Conservation (phyloP, 2,888 invertebrate genomes). For the Strigamia maritima region DNA sequence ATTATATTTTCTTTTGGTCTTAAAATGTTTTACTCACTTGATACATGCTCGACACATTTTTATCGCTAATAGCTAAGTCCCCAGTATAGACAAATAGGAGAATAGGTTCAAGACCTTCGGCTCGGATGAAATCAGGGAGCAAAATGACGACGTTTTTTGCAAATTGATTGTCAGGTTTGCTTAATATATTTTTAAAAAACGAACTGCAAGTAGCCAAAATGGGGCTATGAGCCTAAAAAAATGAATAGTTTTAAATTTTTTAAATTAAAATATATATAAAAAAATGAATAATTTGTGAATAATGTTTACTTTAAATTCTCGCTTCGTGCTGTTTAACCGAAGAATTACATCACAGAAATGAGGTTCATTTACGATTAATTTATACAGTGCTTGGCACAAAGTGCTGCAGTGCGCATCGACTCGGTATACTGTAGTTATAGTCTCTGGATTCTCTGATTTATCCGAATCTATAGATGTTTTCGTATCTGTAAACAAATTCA, state of each 20-base stretch:
- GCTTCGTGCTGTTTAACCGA: conserved; percentile 15
- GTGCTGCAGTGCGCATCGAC: conserved; percentile 8
- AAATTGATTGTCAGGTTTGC: conserved; percentile 32
- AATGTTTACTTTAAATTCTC: conserved; percentile 21
- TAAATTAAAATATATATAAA: neutral
- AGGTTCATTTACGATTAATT: conserved; percentile 3
- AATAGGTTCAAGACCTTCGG: conserved; percentile 18
- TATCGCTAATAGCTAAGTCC: neutral
- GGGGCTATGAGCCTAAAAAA: conserved; percentile 15
- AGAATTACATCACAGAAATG: conserved; percentile 26
- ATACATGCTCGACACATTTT: conserved; percentile 10
- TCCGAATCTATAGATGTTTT: neutral
- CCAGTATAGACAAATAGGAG: conserved; percentile 31
- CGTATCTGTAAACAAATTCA: neutral
- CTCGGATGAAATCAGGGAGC: conserved; percentile 25
- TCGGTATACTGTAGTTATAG: neutral
- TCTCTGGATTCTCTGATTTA: neutral
- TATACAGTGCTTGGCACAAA: conserved; percentile 27
- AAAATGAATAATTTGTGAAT: neutral
- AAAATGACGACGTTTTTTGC: conserved; percentile 31
- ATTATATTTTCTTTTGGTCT: neutral
- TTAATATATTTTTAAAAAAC: conserved; percentile 22
- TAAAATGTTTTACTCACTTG: neutral
- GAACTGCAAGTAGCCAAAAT: conserved; percentile 29
- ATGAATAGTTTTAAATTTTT: neutral